Percentiles rank a stretch among this genome's conserved stretches.
Conservation (phyloP, 2,797 vertebrate genomes). For the Chromis chromis region DNA sequence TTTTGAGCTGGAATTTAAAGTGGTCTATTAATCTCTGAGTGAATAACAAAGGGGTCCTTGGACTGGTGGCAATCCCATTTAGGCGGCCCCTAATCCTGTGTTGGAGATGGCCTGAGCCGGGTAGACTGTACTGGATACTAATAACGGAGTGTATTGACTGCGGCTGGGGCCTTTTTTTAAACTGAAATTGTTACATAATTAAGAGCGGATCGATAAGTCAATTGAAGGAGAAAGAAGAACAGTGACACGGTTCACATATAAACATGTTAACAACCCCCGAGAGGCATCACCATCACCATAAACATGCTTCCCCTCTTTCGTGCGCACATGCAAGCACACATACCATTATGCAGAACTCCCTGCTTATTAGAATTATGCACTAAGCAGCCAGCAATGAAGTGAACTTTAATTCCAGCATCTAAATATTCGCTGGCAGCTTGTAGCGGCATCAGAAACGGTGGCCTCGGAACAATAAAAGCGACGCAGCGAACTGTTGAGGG, state of each 20-base stretch:
- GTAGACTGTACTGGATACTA: conserved; percentile 44
- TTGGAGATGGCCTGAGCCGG: conserved; percentile 24
- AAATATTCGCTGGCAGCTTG: conserved; percentile 42
- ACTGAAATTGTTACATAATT: conserved; percentile 77
- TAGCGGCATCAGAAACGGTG: conserved; percentile 18
- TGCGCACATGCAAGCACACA: conserved; percentile 1
- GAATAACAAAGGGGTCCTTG: conserved; percentile 44
- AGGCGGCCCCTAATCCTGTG: conserved; percentile 56
- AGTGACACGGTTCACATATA: conserved; percentile 41
- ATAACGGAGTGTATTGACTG: conserved; percentile 49
- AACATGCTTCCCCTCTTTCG: background rate
- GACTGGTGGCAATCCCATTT: conserved; percentile 64
- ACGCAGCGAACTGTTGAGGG: conserved; percentile 37
- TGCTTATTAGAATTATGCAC: conserved; percentile 17
- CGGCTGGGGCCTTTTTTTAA: conserved; percentile 61
- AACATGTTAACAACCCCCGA: conserved; percentile 61
- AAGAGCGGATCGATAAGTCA: conserved; percentile 74
- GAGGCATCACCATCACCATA: conserved; percentile 43
- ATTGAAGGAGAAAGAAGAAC: conserved; percentile 65
- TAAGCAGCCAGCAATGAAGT: conserved; percentile 30
- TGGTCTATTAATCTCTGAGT: conserved; percentile 40
- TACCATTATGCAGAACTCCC: conserved; percentile 8
- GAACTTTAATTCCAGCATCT: conserved; percentile 24
- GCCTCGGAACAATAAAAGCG: conserved; percentile 39
- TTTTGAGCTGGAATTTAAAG: conserved; percentile 36